Percentiles rank a stretch among this genome's conserved stretches.
These are phyloP conservation scores for Buphagus erythrorhynchus DNA, from an alignment of 2,797 vertebrate genomes.

Conservation along the genomic window DNA sequence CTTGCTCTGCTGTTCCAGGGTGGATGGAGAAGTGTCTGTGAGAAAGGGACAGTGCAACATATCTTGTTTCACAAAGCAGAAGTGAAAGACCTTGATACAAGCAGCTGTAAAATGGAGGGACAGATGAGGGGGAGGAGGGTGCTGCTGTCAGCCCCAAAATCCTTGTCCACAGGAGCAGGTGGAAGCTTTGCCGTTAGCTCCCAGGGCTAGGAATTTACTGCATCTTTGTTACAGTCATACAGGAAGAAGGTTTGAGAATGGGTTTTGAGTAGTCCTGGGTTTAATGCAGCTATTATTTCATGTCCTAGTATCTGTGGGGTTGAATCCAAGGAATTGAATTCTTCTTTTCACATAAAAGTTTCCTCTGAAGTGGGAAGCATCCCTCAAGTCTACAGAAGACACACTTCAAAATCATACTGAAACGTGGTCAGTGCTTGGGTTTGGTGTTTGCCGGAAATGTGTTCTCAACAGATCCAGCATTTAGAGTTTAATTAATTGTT, in stretches of 20 bases:
- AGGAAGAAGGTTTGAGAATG: background rate
- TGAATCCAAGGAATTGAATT: background rate
- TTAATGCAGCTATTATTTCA: background rate
- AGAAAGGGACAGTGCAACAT: background rate
- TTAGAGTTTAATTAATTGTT: background rate
- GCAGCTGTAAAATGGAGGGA: background rate
- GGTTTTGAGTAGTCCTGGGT: background rate
- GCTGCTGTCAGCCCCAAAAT: background rate
- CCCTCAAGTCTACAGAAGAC: background rate
- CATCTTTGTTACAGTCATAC: background rate
- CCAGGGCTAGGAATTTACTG: background rate
- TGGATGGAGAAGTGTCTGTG: background rate
- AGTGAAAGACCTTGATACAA: background rate
- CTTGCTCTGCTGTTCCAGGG: background rate
- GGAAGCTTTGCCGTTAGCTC: background rate
- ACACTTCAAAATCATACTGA: background rate
- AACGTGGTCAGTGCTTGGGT: background rate
- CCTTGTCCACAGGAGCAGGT: fast-evolving
- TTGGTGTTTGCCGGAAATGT: background rate
- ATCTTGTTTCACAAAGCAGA: background rate
- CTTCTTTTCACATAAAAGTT: background rate
- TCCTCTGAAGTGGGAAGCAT: background rate
- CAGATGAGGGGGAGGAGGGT: background rate
- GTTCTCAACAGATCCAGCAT: background rate
- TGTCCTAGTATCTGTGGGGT: background rate